Conservation (phyloP, 2,888 invertebrate genomes). For the Tetanocera ferruginea region DNA sequence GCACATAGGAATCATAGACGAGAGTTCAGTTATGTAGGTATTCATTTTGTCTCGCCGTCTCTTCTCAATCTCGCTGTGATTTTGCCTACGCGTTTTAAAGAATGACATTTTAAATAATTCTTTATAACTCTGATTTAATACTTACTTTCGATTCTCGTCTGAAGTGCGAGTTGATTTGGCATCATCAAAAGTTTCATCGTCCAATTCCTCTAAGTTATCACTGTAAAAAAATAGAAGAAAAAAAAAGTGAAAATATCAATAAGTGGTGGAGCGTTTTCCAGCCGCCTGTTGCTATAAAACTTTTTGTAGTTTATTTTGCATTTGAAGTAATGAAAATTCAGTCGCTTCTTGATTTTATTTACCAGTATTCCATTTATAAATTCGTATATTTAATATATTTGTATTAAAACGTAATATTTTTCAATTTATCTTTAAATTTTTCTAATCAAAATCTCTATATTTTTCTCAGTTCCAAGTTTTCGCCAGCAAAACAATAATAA, state of each 20-base stretch:
- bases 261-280: not conserved
- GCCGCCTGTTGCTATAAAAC: not conserved
- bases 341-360: not conserved
- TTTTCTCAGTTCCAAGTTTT: too few species aligned
- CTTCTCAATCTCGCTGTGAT: slow-evolving; percentile 97
- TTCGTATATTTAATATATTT: not conserved
- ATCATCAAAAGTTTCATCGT: slow-evolving; percentile 80
- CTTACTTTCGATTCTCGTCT: slow-evolving; percentile 79
- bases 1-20: slow-evolving; percentile 94
- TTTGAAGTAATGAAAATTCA: too few species aligned
- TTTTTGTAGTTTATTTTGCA: too few species aligned
- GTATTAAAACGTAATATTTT: not conserved
- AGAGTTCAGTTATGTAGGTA: slow-evolving; percentile 91
- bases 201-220: slow-evolving; percentile 70
- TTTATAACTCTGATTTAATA: slow-evolving; percentile 4
- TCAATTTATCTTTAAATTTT: not conserved
- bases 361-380: slow-evolving; percentile 29
- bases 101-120: not conserved
- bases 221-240: slow-evolving; percentile 46
- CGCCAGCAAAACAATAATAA: not conserved
- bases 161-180: slow-evolving; percentile 77
- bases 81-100: slow-evolving; percentile 76
- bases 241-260: not conserved
- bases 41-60: slow-evolving; percentile 96
- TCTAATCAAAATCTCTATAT: not conserved